Evolutionary conservation across 2,888 invertebrate species (phyloP).

Genomic region (Pyrgus malvae): DNA sequence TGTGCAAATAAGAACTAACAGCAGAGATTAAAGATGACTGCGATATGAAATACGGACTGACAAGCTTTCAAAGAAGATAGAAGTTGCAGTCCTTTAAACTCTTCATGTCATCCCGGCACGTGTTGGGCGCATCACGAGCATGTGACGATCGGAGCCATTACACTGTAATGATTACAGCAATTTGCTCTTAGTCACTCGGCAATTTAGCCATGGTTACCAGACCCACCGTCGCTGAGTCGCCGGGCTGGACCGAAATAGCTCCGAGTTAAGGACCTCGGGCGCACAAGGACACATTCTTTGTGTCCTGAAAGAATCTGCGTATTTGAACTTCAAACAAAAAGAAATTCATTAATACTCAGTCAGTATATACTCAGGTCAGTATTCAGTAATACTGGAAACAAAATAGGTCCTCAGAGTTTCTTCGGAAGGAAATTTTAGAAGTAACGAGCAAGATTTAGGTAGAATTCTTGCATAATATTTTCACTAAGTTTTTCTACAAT

Average conservation of each 20-base stretch:
- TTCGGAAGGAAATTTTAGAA: too few species aligned
- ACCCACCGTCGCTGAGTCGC: conserved; percentile 14
- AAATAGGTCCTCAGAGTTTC: too few species aligned
- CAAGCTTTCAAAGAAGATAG: background rate
- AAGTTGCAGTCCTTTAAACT: background rate
- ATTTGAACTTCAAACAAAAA: background rate
- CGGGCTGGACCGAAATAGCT: conserved; percentile 14
- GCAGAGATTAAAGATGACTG: background rate
- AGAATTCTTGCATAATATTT: too few species aligned
- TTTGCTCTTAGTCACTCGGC: conserved; percentile 20
- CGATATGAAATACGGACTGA: background rate
- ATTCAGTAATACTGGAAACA: too few species aligned
- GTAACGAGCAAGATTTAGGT: too few species aligned
- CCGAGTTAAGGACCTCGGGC: conserved; percentile 3
- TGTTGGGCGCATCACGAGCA: background rate
- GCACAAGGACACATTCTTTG: conserved; percentile 16
- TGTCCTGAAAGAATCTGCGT: background rate
- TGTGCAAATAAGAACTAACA: too few species aligned
- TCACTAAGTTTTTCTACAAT: too few species aligned
- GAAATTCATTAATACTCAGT: background rate
- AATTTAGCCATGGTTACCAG: conserved; percentile 16
- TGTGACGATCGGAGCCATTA: conserved; percentile 14
- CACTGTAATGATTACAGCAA: too few species aligned
- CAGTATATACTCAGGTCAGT: background rate
- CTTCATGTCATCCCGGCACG: background rate